These are phyloP conservation scores for Tenthredo notha DNA, from an alignment of 2,888 invertebrate genomes.

Conservation along the genomic window DNA sequence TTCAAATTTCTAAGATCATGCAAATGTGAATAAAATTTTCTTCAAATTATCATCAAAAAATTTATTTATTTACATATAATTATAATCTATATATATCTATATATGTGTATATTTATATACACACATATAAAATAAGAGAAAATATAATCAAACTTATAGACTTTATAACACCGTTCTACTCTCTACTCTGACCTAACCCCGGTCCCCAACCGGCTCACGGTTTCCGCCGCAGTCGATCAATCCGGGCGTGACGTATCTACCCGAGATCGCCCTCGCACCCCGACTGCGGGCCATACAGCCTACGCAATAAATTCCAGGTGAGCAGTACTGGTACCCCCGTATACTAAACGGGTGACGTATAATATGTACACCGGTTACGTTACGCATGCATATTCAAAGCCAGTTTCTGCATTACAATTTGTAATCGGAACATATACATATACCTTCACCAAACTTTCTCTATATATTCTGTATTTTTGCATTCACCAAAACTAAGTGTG, in stretches of 20 bases:
- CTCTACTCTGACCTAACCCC: conserved; percentile 19
- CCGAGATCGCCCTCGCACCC: conserved; percentile 48
- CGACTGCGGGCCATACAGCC: conserved; percentile 3
- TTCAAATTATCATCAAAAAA: not conserved
- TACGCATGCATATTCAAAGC: conserved; percentile 49
- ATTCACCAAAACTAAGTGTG: not conserved
- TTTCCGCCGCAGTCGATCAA: conserved; percentile 44
- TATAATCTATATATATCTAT: not conserved
- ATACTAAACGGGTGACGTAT: conserved; percentile 23
- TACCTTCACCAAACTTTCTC: not conserved
- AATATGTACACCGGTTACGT: conserved; percentile 14
- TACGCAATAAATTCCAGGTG: conserved; percentile 52
- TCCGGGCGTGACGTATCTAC: conserved; percentile 47
- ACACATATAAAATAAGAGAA: not conserved
- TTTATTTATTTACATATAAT: not conserved
- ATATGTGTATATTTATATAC: not conserved
- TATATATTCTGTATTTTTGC: not conserved
- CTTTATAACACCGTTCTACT: not conserved
- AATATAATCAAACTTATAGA: not conserved
- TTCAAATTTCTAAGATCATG: not conserved
- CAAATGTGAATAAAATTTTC: not conserved
- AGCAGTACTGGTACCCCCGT: not conserved
- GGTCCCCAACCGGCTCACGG: not conserved
- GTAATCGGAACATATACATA: not conserved
- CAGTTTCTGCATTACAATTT: conserved; percentile 20